Conservation (phyloP, 2,888 invertebrate species). For the Xestia xanthographa region DNA sequence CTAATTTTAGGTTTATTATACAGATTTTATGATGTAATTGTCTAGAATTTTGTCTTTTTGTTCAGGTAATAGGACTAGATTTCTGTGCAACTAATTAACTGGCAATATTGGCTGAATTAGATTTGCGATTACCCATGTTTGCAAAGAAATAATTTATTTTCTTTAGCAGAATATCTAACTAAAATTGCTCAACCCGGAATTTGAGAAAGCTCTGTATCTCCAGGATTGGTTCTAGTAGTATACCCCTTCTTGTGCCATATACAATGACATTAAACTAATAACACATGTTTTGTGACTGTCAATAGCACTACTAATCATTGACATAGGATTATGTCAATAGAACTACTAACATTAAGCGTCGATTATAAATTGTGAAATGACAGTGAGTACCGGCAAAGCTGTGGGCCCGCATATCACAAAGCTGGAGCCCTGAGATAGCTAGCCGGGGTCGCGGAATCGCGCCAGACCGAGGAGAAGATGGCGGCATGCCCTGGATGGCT, state of each 20-base stretch:
- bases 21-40: slow-evolving; percentile 22
- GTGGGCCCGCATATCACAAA: too few relatives aligned
- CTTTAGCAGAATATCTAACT: not conserved
- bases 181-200: not conserved
- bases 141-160: not conserved
- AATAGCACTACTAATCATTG: not conserved
- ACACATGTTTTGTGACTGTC: not conserved
- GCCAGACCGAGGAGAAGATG: too few relatives aligned
- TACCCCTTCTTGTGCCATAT: too few relatives aligned
- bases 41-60: not conserved
- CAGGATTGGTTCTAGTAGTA: not conserved
- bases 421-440: too few relatives aligned
- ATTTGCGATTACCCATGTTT: not conserved
- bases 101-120: not conserved
- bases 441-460: too few relatives aligned
- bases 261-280: not conserved
- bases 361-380: too few relatives aligned
- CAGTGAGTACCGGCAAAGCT: too few relatives aligned
- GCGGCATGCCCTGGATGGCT: too few relatives aligned
- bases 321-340: not conserved
- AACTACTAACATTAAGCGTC: not conserved
- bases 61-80: not conserved
- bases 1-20: not conserved
- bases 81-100: not conserved
- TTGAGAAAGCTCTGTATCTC: not conserved